Evolutionary conservation across 2,888 invertebrate genomes (phyloP).

Genomic region (Patella caerulea): DNA sequence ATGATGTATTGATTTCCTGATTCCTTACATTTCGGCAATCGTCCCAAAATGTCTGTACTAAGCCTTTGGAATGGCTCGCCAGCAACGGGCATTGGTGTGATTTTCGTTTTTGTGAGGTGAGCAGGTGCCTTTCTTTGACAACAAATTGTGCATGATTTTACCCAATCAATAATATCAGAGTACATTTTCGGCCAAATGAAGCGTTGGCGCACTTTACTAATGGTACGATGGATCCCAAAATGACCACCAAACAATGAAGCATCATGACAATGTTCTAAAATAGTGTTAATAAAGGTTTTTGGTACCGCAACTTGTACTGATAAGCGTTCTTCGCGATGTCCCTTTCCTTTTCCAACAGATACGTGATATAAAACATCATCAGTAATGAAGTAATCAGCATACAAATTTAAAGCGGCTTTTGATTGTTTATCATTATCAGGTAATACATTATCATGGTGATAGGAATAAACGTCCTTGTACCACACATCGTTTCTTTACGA

Average conservation of each 20-base stretch:
- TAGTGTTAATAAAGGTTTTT: not conserved
- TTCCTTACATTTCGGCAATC: not conserved
- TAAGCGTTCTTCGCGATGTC: not conserved
- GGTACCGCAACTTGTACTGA: not conserved
- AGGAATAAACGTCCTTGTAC: not conserved
- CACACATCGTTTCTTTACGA: not conserved
- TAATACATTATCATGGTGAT: not conserved
- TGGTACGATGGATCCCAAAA: not conserved
- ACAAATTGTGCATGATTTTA: not conserved
- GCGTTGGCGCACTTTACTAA: not conserved
- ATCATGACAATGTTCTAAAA: not conserved
- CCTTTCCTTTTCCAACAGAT: not conserved
- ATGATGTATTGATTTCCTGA: not conserved
- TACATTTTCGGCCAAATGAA: not conserved
- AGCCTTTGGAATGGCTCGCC: conserved; percentile 16
- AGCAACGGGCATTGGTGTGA: not conserved
- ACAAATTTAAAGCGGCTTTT: not conserved
- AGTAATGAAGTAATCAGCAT: not conserved
- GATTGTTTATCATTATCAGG: not conserved
- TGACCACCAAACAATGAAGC: not conserved
- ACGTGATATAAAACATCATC: not conserved
- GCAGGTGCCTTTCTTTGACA: conserved; percentile 8
- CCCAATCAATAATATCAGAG: not conserved
- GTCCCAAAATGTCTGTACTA: conserved; percentile 23
- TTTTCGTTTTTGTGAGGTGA: not conserved